phyloP scores from a whole-genome alignment of 1,140 invertebrate species.

The Grapholita molesta region DNA sequence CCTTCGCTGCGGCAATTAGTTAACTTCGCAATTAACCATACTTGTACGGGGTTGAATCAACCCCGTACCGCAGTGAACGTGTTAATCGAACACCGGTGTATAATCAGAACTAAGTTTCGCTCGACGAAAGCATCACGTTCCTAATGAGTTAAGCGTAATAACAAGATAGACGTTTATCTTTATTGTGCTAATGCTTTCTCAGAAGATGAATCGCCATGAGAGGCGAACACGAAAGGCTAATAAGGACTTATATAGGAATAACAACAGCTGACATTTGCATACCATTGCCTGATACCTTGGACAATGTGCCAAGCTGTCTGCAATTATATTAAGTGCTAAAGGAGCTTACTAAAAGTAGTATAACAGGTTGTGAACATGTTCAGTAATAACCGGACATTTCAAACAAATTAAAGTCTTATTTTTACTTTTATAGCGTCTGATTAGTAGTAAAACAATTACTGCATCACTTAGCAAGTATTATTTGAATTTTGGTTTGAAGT shows the following conservation, averaged over 20 bases:
- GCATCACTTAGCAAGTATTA: too few relatives aligned
- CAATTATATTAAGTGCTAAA: conserved; percentile 1
- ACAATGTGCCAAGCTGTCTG: conserved; percentile 9
- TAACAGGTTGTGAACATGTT: not conserved
- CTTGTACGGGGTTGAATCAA: too few relatives aligned
- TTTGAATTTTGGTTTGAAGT: too few relatives aligned
- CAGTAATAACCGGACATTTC: not conserved
- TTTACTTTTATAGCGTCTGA: too few relatives aligned
- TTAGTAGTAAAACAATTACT: too few relatives aligned
- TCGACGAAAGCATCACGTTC: not conserved
- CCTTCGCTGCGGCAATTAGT: too few relatives aligned
- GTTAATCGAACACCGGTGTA: not conserved
- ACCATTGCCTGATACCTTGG: conserved; percentile 3
- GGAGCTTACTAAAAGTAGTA: not conserved
- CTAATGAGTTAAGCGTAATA: not conserved
- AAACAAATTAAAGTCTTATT: too few relatives aligned
- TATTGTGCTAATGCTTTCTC: conserved; percentile 1
- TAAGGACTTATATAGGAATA: conserved; percentile 1
- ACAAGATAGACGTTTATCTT: not conserved
- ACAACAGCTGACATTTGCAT: conserved; percentile 8
- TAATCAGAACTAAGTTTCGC: not conserved
- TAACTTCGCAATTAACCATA: too few relatives aligned
- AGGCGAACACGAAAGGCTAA: not conserved
- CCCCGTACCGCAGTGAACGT: too few relatives aligned
- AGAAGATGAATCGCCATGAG: not conserved